These are phyloP conservation scores for Galeopterus variegatus DNA, from an alignment of 2,113 vertebrate species.

Conservation along the genomic window DNA sequence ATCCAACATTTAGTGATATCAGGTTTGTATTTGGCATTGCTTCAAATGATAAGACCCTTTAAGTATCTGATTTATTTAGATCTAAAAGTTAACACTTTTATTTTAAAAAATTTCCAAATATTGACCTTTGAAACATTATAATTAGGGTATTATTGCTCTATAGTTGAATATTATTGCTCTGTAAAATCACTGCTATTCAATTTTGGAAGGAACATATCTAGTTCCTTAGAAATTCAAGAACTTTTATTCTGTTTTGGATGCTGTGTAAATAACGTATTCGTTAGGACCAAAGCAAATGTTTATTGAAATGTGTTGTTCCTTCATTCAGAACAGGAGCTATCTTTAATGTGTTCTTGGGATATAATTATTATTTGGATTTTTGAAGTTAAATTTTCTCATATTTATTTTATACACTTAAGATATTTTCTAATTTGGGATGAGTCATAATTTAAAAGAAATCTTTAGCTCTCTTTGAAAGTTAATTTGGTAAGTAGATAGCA, in stretches of 20 bases:
- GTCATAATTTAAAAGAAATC: slow-evolving; percentile 1
- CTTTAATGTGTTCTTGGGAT: background rate
- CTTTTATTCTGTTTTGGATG: background rate
- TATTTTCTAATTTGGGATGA: slow-evolving; percentile 1
- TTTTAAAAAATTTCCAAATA: slow-evolving; percentile 16
- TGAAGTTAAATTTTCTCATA: slow-evolving; percentile 30
- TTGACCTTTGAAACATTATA: background rate
- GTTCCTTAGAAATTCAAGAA: slow-evolving; percentile 1
- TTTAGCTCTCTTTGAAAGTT: background rate
- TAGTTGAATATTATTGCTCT: background rate
- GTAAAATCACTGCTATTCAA: background rate
- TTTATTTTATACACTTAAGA: slow-evolving; percentile 22
- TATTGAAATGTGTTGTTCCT: slow-evolving; percentile 8
- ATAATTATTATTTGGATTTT: background rate
- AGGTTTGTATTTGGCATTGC: slow-evolving; percentile 89
- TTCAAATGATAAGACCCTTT: slow-evolving; percentile 12
- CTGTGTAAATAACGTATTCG: background rate
- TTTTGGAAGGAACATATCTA: background rate
- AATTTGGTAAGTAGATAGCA: slow-evolving; percentile 29
- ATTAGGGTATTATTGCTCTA: background rate
- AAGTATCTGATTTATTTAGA: slow-evolving; percentile 45
- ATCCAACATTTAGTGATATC: slow-evolving; percentile 95
- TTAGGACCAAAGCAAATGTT: slow-evolving; percentile 24
- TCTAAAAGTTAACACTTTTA: slow-evolving; percentile 55
- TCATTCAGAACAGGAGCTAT: background rate